Evolutionary conservation across 2,888 invertebrate species (phyloP), one percentile per base, ranked within the genome.

Genomic region (Sericinus montela): DNA sequence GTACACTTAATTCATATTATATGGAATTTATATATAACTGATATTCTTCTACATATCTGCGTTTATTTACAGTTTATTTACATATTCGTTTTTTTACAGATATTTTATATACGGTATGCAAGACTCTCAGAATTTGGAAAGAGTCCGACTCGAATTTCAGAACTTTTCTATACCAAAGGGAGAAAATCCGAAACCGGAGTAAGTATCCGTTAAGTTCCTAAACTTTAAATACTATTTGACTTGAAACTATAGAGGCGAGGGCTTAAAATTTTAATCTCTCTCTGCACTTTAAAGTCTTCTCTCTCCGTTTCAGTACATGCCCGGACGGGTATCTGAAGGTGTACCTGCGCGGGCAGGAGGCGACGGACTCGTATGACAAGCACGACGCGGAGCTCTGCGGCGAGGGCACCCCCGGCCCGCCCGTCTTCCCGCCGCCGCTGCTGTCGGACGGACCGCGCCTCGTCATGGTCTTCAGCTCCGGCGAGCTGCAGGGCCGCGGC

Each of bases 61-160:
- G n/a, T n/a, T 19, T 19, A 19, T 19, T 3, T 19, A 19, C 19
- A 5, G 5, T 19, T 9, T 25, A 6, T 5, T 5, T 34, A 14
- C 14, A 23, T 34, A 28, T 19, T 7, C 11, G 6, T 5, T 32
- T 32, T 7, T 50, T 86, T 84, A 15, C 78, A 92, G 92, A 90
- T 98, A 98, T 91, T 98, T 97, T 91, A 95, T 99, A 85, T 98
- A 98, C 86, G 98, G 98, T 68, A 95, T 99, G 93, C 97, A 98
- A 90, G 98, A 99, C 89, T 94, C 95, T 57, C 97, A 98, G 81
- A 95, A 98, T 87, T 92, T 98, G 77, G 98, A 99, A 86, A 93
- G 98, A 72, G 98, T 98, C 56, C 93, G 94, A 60, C 90, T 98
- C 63, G 94, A 95, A 72, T 98, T 98, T 82, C 91, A 92, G 58